Base-by-base conservation (phyloP, 2,888 invertebrate species). In the Exocentrus adspersus region DNA sequence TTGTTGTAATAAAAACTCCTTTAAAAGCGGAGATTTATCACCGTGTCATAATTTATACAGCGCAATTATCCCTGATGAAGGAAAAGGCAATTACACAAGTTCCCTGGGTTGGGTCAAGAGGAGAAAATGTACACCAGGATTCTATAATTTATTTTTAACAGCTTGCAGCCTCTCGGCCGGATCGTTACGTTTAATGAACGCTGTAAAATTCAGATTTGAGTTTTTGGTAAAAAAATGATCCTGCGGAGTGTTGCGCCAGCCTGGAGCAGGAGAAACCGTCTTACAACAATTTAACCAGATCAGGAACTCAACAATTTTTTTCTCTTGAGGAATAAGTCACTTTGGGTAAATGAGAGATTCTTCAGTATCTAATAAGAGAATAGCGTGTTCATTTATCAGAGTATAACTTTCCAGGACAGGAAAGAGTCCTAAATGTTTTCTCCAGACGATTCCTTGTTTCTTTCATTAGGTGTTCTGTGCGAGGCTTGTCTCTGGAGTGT, bases 1-100 rank as follows among this genome's bases (percentile, higher is more conserved):
- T 57, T 57, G 54, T 54, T 57, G 32, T 46, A 57, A 45, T 57
- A 57, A 57, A 57, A 57, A 57, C 57, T n/a, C 46, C 19, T 17
- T 24, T 46, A 45, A 57, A 46, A 42, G 57, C 19, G 12, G 20
- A 46, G 57, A 57, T 57, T 57, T 57, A 57, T 57, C 1, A 17
- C 30, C 28, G 46, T 19, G 46, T 57, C 30, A 46, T 57, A 57
- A 57, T 57, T 57, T 57, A 57, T 46, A 46, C 45, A 20, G 46
- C 20, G 46, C 43, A 57, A 57, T 57, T 57, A 57, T 30, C 12
- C 6, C 32, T 57, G 46, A 46, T 46, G 57, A 46, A 17, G 57
- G 57, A 28, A 46, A 37, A 30, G 24, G 57, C 57, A 57, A 57
- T 57, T 57, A 57, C 46, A 46, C 46, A 46, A 57, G 57, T 57